Conservation (phyloP, 2,797 vertebrate species). For the Hyperoplus immaculatus region DNA sequence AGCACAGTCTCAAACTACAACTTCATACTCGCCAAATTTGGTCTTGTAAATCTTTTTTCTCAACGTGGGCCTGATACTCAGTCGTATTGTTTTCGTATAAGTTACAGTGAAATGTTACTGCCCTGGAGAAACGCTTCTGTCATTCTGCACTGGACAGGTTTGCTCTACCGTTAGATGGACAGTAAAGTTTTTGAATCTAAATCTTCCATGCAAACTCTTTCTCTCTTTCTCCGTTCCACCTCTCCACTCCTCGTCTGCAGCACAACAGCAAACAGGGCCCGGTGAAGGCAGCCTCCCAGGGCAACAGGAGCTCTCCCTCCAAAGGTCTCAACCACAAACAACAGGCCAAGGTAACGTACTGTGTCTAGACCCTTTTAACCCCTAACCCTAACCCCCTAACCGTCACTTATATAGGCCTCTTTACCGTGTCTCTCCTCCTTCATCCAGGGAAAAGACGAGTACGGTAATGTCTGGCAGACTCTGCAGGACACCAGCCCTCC, state of each 20-base stretch:
- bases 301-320: slow-evolving; percentile 84
- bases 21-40: too few species aligned
- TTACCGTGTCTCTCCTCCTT: neutral
- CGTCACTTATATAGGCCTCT: neutral
- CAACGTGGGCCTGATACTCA: too few species aligned
- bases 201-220: neutral
- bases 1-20: too few species aligned
- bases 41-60: too few species aligned
- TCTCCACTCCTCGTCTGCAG: slow-evolving; percentile 48
- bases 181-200: too few species aligned
- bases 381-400: too few species aligned
- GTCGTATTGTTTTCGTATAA: too few species aligned
- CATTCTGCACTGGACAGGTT: too few species aligned
- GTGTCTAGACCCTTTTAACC: neutral
- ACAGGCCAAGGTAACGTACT: slow-evolving; percentile 82
- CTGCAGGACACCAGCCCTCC: slow-evolving; percentile 89
- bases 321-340: slow-evolving; percentile 87
- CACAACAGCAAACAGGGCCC: slow-evolving; percentile 87
- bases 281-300: slow-evolving; percentile 84
- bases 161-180: too few species aligned
- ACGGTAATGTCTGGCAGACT: slow-evolving; percentile 93
- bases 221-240: neutral
- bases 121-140: too few species aligned
- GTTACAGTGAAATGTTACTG: too few species aligned
- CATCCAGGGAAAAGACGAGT: slow-evolving; percentile 83